These are phyloP conservation scores for Mactra quadrangularis DNA, from an alignment of 1,140 invertebrate genomes.

Conservation along the genomic window DNA sequence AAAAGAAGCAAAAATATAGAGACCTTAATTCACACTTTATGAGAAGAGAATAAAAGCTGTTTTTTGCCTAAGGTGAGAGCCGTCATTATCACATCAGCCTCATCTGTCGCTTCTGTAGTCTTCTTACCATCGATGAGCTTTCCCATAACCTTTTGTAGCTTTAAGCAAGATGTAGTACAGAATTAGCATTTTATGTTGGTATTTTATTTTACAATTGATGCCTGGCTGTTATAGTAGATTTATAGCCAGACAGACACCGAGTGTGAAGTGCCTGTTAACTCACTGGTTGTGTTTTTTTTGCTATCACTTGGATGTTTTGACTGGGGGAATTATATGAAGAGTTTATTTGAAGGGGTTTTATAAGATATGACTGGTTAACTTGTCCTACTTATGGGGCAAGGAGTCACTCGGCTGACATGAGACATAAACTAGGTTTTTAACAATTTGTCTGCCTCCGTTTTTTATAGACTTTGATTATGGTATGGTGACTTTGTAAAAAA, in stretches of 20 bases:
- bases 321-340: too few species aligned
- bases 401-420: not conserved
- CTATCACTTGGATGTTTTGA: too few species aligned
- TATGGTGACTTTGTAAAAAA: too few species aligned
- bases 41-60: conserved; percentile 46
- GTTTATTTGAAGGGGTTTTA: not conserved
- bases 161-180: conserved; percentile 32
- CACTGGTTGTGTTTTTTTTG: too few species aligned
- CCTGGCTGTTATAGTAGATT: conserved; percentile 21
- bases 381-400: not conserved
- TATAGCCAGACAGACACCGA: not conserved
- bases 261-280: too few species aligned
- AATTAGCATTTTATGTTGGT: conserved; percentile 50
- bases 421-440: not conserved
- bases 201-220: conserved; percentile 49
- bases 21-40: conserved; percentile 46
- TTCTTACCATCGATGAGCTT: conserved; percentile 20
- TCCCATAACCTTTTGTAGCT: conserved; percentile 52
- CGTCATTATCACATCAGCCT: conserved; percentile 36
- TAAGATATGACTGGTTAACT: not conserved
- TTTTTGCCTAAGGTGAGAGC: conserved; percentile 32
- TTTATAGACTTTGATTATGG: too few species aligned
- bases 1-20: conserved; percentile 14
- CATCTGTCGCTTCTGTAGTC: conserved; percentile 16
- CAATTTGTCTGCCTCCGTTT: too few species aligned